Evolutionary conservation across 1,140 invertebrate species (phyloP), one percentile per base, ranked within the genome.

Genomic region (Drosophila carrolli): DNA sequence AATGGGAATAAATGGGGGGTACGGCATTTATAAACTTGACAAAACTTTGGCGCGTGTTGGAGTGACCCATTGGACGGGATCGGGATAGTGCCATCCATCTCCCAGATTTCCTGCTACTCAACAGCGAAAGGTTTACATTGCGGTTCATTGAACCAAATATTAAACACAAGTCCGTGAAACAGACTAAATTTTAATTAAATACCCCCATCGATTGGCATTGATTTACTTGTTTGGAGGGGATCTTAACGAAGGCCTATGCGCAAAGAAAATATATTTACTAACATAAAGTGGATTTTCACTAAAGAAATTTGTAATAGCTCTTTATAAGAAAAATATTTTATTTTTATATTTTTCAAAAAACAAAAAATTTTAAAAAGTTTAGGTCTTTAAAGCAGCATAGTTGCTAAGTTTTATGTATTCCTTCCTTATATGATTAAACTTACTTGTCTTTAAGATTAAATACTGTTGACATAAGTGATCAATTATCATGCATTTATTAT

Each of bases 41-140:
- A 40, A 71, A 71, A 71, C 67, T 72, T 71, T 57, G 66, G 66
- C 53, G 68, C 68, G 66, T 72, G 68, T 72, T 72, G 68, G 66
- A 71, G 68, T 71, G 68, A 72, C 65, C 68, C 68, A 37, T n/a
- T 2, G 23, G 61, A 6, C 27, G 23, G 47, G 47, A 50, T 51
- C 50, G 66, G 65, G 55, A 72, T 72, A 72, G 68, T 72, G 66
- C 32, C n/a, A 38, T 32, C 14, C 61, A 38, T 68, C 47, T 37
- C 29, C 1, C 37, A 58, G 44, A 71, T 71, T 50, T 66, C 23
- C 27, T 27, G 10, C 23, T 35, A 38, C 60, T 46, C 7, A 13
- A 27, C 8, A 32, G 5, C 14, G 19, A 66, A 68, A 35, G 47
- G 65, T 53, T 71, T 71, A 6, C 5, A 5, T 71, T 58, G 44